A percentile compares a stretch with the other conserved stretches of the same genome.
phyloP scores from a whole-genome alignment of 1,140 invertebrate species.

The Formica selysi region DNA sequence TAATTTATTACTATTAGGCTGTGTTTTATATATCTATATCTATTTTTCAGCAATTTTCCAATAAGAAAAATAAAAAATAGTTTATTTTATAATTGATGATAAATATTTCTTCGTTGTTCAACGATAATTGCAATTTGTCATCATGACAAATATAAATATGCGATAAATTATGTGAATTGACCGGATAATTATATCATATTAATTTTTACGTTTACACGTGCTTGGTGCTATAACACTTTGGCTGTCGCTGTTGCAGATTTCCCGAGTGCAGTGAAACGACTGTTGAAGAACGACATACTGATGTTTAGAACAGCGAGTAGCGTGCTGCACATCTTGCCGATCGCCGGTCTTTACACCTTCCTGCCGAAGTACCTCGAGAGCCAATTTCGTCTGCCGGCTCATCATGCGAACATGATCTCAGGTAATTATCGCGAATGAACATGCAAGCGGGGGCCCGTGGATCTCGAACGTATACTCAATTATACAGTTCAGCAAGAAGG shows the following conservation, averaged over 20 bases:
- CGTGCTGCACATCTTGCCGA: constrained; percentile 95
- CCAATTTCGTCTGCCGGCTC: constrained; percentile 95
- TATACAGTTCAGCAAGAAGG: not conserved
- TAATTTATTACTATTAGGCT: not conserved
- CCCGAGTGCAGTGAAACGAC: constrained; percentile 93
- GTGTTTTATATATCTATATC: not conserved
- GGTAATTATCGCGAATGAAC: constrained; percentile 86
- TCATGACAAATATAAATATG: constrained; percentile 1
- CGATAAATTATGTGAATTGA: not conserved
- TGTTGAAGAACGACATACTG: constrained; percentile 95
- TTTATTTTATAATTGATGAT: not conserved
- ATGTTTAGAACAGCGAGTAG: constrained; percentile 95
- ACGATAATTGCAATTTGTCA: not conserved
- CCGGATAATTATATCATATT: not conserved
- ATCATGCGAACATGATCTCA: constrained; percentile 96
- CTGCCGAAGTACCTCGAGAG: constrained; percentile 97
- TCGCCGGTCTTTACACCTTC: constrained; percentile 96
- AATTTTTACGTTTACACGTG: not conserved
- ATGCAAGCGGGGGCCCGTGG: constrained; percentile 31
- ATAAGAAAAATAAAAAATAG: no score
- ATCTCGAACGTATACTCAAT: constrained; percentile 23
- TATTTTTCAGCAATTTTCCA: not conserved
- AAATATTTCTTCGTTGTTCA: not conserved
- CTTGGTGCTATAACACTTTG: not conserved
- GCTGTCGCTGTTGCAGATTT: constrained; percentile 89